Conservation (phyloP, 2,888 invertebrate species). For the Meghimatium bilineatum region DNA sequence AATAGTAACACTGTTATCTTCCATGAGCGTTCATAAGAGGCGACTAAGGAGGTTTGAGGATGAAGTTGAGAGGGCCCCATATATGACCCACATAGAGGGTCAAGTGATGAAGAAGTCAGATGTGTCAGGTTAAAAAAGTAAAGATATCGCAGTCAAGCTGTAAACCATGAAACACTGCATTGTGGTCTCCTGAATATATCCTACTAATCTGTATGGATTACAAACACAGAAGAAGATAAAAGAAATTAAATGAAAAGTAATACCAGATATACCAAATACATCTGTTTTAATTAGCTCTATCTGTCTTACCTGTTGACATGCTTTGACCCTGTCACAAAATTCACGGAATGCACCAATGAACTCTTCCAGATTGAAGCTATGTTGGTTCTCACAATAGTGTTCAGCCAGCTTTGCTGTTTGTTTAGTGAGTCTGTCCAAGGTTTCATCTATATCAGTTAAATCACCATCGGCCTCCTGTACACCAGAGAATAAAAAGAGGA, state of each 20-base stretch:
- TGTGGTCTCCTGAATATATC: no score
- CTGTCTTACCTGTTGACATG: slow-evolving; percentile 74
- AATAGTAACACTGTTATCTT: no score
- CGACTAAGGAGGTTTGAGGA: no score
- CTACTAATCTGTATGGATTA: no score
- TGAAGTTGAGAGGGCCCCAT: no score
- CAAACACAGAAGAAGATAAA: background rate
- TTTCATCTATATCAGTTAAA: slow-evolving; percentile 66
- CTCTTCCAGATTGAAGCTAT: slow-evolving; percentile 93
- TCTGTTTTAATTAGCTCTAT: background rate
- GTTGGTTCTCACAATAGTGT: slow-evolving; percentile 95
- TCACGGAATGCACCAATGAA: slow-evolving; percentile 92
- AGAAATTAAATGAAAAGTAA: background rate
- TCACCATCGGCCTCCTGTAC: slow-evolving; percentile 67
- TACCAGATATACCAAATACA: no score
- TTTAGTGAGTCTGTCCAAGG: slow-evolving; percentile 62
- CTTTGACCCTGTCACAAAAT: slow-evolving; percentile 84
- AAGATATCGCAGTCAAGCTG: no score
- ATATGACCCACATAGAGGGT: no score
- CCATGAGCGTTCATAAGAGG: no score
- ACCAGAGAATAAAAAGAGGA: background rate
- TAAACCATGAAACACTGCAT: no score
- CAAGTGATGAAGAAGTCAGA: no score
- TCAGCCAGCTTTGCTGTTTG: slow-evolving; percentile 87
- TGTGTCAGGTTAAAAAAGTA: no score